phyloP scores from a whole-genome alignment of 1,140 invertebrate genomes.

The Goniozus legneri region DNA sequence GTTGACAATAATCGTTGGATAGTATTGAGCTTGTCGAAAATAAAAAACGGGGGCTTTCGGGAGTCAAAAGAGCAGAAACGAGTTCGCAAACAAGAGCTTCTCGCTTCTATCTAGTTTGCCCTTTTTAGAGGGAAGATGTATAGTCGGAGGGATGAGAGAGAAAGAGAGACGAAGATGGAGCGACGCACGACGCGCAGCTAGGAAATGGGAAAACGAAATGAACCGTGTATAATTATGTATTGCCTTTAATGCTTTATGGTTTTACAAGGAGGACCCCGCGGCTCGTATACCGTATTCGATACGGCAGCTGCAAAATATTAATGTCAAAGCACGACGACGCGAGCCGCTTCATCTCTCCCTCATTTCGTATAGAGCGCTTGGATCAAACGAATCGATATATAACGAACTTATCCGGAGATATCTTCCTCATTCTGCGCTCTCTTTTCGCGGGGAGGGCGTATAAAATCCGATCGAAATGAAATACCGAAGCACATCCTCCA shows the following conservation, averaged over 20 bases:
- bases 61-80: not conserved
- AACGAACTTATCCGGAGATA: constrained; percentile 15
- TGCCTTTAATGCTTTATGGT: constrained; percentile 37
- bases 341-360: constrained; percentile 33
- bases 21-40: no score
- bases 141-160: not conserved
- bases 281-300: no score
- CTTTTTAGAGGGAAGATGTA: not conserved
- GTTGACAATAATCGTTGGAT: no score
- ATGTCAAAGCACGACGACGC: no score
- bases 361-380: constrained; percentile 2
- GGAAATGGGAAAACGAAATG: constrained; percentile 45
- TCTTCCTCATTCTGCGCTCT: no score
- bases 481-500: no score
- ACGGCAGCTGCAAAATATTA: constrained; percentile 24
- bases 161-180: constrained; percentile 2
- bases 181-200: constrained; percentile 13
- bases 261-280: constrained; percentile 14
- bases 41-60: no score
- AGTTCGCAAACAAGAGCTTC: not conserved
- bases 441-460: no score
- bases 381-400: constrained; percentile 31
- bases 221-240: constrained; percentile 45
- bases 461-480: no score
- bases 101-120: not conserved